A percentile compares a stretch with the other conserved stretches of the same genome.
phyloP scores from a whole-genome alignment of 2,888 invertebrate genomes.

The Coelopa pilipes region DNA sequence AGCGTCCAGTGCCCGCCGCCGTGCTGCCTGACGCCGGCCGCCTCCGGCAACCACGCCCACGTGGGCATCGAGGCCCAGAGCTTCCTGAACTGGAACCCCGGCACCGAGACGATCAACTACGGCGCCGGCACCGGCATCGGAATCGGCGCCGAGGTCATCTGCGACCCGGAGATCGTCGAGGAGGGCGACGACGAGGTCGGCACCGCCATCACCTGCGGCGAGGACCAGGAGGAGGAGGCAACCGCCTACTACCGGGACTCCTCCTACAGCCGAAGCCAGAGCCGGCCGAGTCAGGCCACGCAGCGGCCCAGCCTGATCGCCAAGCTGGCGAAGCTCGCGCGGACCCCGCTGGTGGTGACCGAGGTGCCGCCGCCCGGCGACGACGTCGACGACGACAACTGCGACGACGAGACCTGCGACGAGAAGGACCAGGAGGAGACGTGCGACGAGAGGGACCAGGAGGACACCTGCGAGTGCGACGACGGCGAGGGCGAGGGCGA shows the following conservation, averaged over 20 bases:
- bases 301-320: neutral
- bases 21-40: neutral
- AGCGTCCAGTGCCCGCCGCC: neutral
- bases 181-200: neutral
- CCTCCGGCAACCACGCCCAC: neutral
- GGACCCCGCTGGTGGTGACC: too few species aligned
- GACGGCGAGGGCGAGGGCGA: neutral
- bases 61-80: conserved; percentile 19
- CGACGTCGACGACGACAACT: too few species aligned
- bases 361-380: too few species aligned
- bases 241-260: neutral
- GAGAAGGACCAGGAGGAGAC: neutral
- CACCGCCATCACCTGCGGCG: neutral
- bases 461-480: neutral
- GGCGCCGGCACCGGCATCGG: neutral
- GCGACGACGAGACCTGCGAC: neutral
- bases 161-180: conserved; percentile 8
- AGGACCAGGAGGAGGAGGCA: neutral
- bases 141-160: neutral
- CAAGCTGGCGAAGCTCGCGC: neutral
- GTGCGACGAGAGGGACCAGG: neutral
- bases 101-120: conserved; percentile 11
- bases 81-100: conserved; percentile 25
- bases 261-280: neutral
- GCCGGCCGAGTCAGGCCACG: neutral